These are phyloP conservation scores for Typhlichthys eigenmanni DNA, from an alignment of 2,797 vertebrate genomes.

Conservation along the genomic window DNA sequence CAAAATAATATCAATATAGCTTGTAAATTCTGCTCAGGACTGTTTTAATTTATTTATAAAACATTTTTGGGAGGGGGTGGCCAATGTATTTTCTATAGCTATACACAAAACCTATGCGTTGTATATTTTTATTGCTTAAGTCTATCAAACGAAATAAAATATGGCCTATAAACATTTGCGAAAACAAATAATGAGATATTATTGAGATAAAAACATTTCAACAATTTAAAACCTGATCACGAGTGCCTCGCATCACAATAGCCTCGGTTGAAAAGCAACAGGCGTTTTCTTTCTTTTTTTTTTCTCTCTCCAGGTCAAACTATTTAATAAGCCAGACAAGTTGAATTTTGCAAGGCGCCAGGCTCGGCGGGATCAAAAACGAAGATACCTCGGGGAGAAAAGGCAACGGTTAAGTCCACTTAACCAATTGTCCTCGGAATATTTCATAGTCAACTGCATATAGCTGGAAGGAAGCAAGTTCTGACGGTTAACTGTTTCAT, in stretches of 20 bases:
- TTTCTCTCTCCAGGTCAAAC: slow-evolving; percentile 77
- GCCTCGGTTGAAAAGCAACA: slow-evolving; percentile 77
- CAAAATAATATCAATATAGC: slow-evolving; percentile 13
- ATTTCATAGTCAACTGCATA: slow-evolving; percentile 75
- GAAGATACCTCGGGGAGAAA: slow-evolving; percentile 84
- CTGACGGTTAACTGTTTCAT: slow-evolving; percentile 70
- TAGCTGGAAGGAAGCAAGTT: slow-evolving; percentile 62
- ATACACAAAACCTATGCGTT: too few species aligned
- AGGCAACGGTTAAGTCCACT: slow-evolving; percentile 82
- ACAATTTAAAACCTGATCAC: slow-evolving; percentile 78
- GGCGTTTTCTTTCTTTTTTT: slow-evolving; percentile 72
- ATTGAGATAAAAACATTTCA: slow-evolving; percentile 72
- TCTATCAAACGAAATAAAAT: not conserved
- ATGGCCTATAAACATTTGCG: slow-evolving; percentile 38
- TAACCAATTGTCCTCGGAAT: slow-evolving; percentile 83
- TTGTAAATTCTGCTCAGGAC: too few species aligned
- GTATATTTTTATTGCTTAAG: not conserved
- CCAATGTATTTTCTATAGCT: too few species aligned
- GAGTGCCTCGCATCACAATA: slow-evolving; percentile 75
- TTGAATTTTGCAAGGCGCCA: slow-evolving; percentile 85
- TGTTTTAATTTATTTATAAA: too few species aligned
- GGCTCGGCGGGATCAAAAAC: slow-evolving; percentile 83
- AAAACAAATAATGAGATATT: slow-evolving; percentile 17
- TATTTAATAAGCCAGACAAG: slow-evolving; percentile 88
- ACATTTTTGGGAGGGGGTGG: too few species aligned